A percentile compares a stretch with the other conserved stretches of the same genome.
Evolutionary conservation across 1,140 invertebrate species (phyloP).

Genomic region (Parapsyche elsis): DNA sequence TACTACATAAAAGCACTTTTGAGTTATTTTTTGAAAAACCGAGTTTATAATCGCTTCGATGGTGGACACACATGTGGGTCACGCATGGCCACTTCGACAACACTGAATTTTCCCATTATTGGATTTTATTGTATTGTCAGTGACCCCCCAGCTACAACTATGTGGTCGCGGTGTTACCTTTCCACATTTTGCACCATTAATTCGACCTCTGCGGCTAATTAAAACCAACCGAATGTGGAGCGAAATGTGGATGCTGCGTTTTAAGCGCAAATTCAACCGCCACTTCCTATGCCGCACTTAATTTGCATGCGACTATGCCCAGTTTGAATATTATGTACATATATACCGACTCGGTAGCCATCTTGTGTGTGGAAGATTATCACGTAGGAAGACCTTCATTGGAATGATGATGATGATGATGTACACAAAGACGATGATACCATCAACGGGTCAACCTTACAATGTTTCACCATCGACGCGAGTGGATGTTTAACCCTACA

Average conservation of each 20-base stretch:
- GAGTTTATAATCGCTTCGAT: no score
- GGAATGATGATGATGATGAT: no score
- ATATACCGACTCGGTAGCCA: no score
- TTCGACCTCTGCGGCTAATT: conserved; percentile 18
- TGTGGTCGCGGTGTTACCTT: not conserved
- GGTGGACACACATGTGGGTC: not conserved
- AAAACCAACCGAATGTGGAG: not conserved
- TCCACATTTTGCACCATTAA: not conserved
- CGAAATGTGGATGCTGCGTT: not conserved
- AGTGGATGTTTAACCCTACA: no score
- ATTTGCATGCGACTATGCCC: not conserved
- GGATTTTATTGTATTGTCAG: not conserved
- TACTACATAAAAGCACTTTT: no score
- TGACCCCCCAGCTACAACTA: not conserved
- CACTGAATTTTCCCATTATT: conserved; percentile 15
- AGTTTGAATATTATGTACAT: no score
- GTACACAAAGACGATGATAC: no score
- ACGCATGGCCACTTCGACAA: not conserved
- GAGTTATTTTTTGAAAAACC: no score
- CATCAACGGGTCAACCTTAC: no score
- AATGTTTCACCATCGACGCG: no score
- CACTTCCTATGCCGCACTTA: not conserved
- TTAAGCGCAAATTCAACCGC: not conserved
- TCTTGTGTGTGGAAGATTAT: no score
- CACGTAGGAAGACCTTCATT: no score